These are phyloP conservation scores for Manis crassicaudata DNA, from an alignment of 2,797 vertebrate species.

Conservation along the genomic window DNA sequence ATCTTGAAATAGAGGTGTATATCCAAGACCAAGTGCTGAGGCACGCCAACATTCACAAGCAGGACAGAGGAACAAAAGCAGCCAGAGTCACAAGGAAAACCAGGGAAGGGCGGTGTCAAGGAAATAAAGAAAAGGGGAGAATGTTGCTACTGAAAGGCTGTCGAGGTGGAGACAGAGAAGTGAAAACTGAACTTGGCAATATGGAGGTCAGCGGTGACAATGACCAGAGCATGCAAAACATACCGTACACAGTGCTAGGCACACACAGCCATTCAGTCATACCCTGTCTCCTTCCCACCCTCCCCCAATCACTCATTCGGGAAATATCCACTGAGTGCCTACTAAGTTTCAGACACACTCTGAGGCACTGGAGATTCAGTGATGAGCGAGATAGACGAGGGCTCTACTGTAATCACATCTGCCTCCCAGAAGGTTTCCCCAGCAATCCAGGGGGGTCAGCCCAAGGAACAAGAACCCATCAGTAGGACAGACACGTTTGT, in stretches of 20 bases:
- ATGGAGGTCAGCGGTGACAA: not conserved
- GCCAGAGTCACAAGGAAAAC: not conserved
- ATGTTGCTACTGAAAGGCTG: not conserved
- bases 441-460: not conserved
- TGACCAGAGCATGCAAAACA: not conserved
- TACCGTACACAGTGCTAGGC: fast-evolving
- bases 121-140: not conserved
- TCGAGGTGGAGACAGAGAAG: not conserved
- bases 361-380: not conserved
- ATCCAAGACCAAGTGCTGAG: not conserved
- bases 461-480: not conserved
- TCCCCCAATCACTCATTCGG: not conserved
- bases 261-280: not conserved
- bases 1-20: not conserved
- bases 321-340: not conserved
- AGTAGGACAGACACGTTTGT: not conserved
- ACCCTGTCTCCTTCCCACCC: not conserved
- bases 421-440: not conserved
- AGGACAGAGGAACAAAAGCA: not conserved
- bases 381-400: not conserved
- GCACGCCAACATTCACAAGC: not conserved
- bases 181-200: not conserved
- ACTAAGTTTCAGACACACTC: not conserved
- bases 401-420: not conserved
- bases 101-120: not conserved